These are phyloP conservation scores for Thermophis baileyi DNA, from an alignment of 2,113 vertebrate species.

Conservation along the genomic window DNA sequence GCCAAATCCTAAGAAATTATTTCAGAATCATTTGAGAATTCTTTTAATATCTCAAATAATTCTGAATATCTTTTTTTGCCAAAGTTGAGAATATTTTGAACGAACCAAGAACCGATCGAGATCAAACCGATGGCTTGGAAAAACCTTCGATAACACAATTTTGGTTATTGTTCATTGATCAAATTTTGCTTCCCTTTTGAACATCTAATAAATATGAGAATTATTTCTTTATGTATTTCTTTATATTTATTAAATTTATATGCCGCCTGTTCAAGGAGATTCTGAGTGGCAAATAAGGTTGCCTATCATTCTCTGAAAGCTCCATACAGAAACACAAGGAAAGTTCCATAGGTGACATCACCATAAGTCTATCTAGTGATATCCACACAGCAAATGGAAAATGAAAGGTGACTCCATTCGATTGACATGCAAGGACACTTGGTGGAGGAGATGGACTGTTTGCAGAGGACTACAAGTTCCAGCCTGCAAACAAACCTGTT, in stretches of 20 bases:
- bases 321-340: background rate
- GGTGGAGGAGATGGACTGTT: conserved; percentile 37
- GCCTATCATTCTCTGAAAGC: background rate
- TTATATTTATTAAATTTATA: background rate
- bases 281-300: background rate
- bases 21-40: background rate
- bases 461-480: background rate
- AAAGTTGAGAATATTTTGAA: background rate
- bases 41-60: background rate
- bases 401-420: background rate
- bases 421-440: conserved; percentile 25
- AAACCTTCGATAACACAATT: background rate
- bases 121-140: background rate
- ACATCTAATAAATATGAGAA: background rate
- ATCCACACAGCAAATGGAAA: background rate
- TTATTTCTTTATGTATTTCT: background rate
- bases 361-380: background rate
- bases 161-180: background rate
- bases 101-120: background rate
- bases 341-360: background rate
- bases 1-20: background rate
- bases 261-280: background rate
- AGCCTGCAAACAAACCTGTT: background rate
- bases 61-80: background rate
- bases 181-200: background rate